Evolutionary conservation across 2,888 invertebrate genomes (phyloP).

Genomic region (Lamproptera curius): DNA sequence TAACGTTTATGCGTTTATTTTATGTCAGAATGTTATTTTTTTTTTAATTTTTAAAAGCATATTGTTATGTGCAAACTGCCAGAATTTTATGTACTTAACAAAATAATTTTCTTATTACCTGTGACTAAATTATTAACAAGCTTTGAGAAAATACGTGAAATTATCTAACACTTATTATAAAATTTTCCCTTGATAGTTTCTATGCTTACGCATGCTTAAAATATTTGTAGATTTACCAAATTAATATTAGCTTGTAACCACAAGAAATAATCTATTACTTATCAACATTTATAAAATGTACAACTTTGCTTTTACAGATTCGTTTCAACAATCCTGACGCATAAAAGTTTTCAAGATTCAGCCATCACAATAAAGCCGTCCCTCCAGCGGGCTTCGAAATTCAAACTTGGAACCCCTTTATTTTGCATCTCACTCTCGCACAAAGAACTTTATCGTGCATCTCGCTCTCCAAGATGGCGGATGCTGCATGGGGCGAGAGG

Average conservation of each 20-base stretch:
- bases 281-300: neutral
- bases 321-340: constrained; percentile 19
- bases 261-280: neutral
- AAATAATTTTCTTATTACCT: too few species aligned
- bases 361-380: constrained; percentile 33
- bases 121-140: neutral
- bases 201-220: neutral
- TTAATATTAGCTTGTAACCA: neutral
- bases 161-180: neutral
- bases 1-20: too few species aligned
- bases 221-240: neutral
- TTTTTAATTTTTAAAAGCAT: too few species aligned
- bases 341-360: constrained; percentile 22
- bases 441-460: constrained; percentile 29
- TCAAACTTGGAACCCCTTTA: constrained; percentile 48
- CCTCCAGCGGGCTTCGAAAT: constrained; percentile 41
- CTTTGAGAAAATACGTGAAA: neutral
- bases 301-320: constrained; percentile 13
- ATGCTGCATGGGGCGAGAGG: constrained; percentile 52
- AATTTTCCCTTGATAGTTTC: neutral
- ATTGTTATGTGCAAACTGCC: too few species aligned
- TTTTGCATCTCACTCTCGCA: constrained; percentile 30
- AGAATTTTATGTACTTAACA: too few species aligned
- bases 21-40: too few species aligned
- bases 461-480: constrained; percentile 57